These are phyloP conservation scores for Rhadinocentrus ornatus DNA, from an alignment of 2,797 vertebrate genomes.

Conservation along the genomic window DNA sequence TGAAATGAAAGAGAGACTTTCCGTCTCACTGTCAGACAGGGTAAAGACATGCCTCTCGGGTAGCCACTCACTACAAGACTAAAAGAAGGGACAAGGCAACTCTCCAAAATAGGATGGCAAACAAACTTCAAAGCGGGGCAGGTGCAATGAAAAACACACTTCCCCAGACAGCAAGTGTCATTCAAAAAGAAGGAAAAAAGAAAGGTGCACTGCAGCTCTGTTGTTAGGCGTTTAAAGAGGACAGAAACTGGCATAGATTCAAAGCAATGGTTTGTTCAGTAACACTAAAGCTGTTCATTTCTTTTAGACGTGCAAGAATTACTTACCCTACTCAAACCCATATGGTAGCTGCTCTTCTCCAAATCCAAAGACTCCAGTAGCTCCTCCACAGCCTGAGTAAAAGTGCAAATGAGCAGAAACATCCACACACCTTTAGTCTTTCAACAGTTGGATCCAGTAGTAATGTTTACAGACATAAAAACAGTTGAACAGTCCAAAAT, in stretches of 20 bases:
- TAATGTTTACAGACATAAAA: conserved; percentile 44
- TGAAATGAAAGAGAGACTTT: conserved; percentile 62
- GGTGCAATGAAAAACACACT: conserved; percentile 64
- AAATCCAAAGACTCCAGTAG: conserved; percentile 95
- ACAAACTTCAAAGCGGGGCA: conserved; percentile 57
- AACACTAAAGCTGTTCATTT: conserved; percentile 45
- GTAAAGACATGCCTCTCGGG: conserved; percentile 46
- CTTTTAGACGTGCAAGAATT: conserved; percentile 31
- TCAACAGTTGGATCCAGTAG: conserved; percentile 49
- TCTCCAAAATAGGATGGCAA: conserved; percentile 53
- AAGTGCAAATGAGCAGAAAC: conserved; percentile 46
- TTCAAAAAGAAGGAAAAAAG: conserved; percentile 28
- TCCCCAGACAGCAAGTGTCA: conserved; percentile 52
- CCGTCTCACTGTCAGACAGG: conserved; percentile 14
- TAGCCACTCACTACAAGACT: conserved; percentile 40
- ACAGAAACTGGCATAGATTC: conserved; percentile 37
- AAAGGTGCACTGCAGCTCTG: conserved; percentile 20
- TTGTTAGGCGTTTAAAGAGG: conserved; percentile 27
- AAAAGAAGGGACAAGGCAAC: conserved; percentile 37
- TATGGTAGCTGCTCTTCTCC: conserved; percentile 96
- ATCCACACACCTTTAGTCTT: conserved; percentile 47
- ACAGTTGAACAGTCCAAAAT: conserved; percentile 49
- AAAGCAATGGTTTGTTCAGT: conserved; percentile 40
- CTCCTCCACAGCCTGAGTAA: conserved; percentile 93
- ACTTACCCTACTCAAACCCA: conserved; percentile 96